Conservation (phyloP, 92 coral and sea anemone genomes). For the Isaurus tuberculatus region DNA sequence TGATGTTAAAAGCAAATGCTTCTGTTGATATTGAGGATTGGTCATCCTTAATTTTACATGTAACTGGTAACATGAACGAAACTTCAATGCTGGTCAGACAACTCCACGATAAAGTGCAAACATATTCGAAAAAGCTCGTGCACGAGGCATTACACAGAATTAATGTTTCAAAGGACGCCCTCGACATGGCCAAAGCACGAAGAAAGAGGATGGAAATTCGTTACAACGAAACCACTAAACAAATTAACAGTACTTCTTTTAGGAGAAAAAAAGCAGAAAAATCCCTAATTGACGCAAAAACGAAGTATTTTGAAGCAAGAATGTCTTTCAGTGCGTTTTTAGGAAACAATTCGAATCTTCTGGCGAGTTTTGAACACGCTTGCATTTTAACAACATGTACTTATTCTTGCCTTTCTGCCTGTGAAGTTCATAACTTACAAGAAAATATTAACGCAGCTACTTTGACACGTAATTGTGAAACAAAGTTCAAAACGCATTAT, state of each 20-base stretch:
- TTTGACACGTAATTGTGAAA: slow-evolving; percentile 26
- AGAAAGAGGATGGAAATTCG: not conserved
- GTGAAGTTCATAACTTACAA: slow-evolving; percentile 3
- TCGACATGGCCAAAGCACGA: slow-evolving; percentile 5
- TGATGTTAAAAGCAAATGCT: not conserved
- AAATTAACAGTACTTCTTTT: not conserved
- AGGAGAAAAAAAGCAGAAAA: slow-evolving; percentile 3
- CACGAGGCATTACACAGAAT: slow-evolving; percentile 19
- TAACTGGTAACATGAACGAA: slow-evolving; percentile 52
- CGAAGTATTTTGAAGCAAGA: not conserved
- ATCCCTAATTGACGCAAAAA: not conserved
- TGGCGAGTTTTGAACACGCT: slow-evolving; percentile 4
- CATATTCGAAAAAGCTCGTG: slow-evolving; percentile 37
- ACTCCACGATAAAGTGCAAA: slow-evolving; percentile 27
- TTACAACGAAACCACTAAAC: not conserved
- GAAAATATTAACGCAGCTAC: slow-evolving; percentile 25
- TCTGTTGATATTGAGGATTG: slow-evolving; percentile 30
- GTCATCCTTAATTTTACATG: slow-evolving; percentile 34
- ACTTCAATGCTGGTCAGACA: slow-evolving; percentile 48
- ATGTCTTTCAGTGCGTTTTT: not conserved
- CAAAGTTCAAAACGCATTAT: slow-evolving; percentile 11
- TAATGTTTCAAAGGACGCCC: slow-evolving; percentile 17
- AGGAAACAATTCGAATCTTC: slow-evolving; percentile 24
- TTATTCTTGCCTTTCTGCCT: slow-evolving; percentile 26
- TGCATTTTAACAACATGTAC: slow-evolving; percentile 20